Base-by-base conservation (phyloP, 2,113 vertebrate genomes). In the Notarius lentiginosus region DNA sequence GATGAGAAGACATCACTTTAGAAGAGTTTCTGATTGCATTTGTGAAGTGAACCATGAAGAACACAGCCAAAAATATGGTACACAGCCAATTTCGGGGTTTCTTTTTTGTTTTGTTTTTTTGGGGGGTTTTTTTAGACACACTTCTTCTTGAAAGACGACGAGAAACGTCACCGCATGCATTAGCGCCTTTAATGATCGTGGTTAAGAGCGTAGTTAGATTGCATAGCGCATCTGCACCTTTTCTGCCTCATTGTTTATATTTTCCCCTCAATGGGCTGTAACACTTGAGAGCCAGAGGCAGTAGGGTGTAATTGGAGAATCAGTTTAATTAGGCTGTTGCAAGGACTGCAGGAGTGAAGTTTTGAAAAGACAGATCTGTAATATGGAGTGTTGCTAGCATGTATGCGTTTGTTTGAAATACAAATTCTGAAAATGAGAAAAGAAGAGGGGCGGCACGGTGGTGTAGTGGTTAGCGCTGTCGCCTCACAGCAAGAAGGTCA, bases 31-130 rank as follows among this genome's bases (percentile, higher is more conserved):
- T 91, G 90, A 93, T 93, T 93, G 92, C 88, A 86, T 89, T 89
- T 88, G 92, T 89, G 90, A 90, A 90, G 86, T 91, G 91, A 94
- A 92, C 91, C 92, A 88, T 93, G 90, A 93, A 93, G 92, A 90
- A 85, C 92, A 91, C 5, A 10, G 58, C 7, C 20, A 56, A 55
- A 70, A 83, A 70, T 55, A 83, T 61, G 79, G 79, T 61, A 61
- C 20, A 81, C 79, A 81, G 47, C 79, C 79, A 22, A 41, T 61
- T 60, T 41, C 4, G 41, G 41, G 41, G 41, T 41, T 41, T 41
- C 41, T 41, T 41, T 41, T 1, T 53, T n/a, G 51, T 49, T 75
- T 49, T 49, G 1, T 22, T 22, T 49, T n/a, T n/a, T n/a, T n/a
- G n/a, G n/a, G n/a, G n/a, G n/a, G n/a, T 15, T n/a, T n/a, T n/a